Base-by-base conservation (phyloP, 1,140 invertebrate species). In the Drosophila quadrilineata region DNA sequence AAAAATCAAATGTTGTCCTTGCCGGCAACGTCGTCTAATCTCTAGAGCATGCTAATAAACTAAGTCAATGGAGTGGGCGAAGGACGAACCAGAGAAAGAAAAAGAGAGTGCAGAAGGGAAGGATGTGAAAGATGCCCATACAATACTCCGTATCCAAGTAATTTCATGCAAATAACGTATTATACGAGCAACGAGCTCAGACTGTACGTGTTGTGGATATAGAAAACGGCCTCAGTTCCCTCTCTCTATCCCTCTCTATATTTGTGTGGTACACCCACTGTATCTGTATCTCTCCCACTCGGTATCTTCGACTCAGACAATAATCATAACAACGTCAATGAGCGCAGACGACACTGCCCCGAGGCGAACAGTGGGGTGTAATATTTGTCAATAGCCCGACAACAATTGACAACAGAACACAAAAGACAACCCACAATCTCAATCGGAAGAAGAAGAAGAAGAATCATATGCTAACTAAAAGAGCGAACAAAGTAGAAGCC, bases 121-220 rank as follows among this genome's bases (percentile, higher is more conserved):
- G n/a, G n/a, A n/a, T n/a, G n/a, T n/a, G n/a, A n/a, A n/a, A n/a
- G n/a, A n/a, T n/a, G n/a, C n/a, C n/a, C n/a, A n/a, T n/a, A n/a
- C n/a, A n/a, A n/a, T n/a, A n/a, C n/a, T n/a, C n/a, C 29, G 56
- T 33, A 71, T 59, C 28, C 56, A 59, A 77, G 77, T 77, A 85
- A 84, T 84, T 84, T 85, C 79, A 84, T 84, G 77, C 77, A 84
- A 84, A 84, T 84, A 80, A 72, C 77, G 54, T 84, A 82, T 82
- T 82, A 84, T 82, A 52, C 76, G 76, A 80, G n/a, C 38, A 33
- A 66, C 56, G 45, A 52, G 54, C 19, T 35, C 59, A 33, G 53
- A 65, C 38, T 84, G 77, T 84, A 84, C 77, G 77, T 84, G 77
- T 74, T 84, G 79, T 84, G 77, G 77, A 57, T 84, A 73, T 84